phyloP scores from a whole-genome alignment of 2,113 vertebrate genomes.

The Noturus placidus region DNA sequence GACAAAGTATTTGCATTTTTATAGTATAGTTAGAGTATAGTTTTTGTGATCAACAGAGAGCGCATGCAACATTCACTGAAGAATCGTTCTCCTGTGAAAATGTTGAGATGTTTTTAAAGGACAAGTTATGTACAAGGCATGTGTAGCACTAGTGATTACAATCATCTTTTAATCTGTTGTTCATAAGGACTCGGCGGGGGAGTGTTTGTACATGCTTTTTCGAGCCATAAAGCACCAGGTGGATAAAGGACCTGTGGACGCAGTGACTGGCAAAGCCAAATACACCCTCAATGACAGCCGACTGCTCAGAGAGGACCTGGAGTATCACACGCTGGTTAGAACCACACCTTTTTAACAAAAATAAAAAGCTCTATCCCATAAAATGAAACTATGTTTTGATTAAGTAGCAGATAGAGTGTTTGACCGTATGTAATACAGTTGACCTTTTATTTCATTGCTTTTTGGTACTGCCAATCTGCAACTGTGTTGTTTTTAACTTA shows the following conservation, averaged over 20 bases:
- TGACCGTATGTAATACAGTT: background rate
- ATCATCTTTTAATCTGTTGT: background rate
- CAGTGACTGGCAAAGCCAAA: conserved; percentile 96
- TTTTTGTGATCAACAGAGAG: background rate
- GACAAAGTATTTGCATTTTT: background rate
- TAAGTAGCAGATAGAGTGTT: background rate
- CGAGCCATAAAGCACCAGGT: conserved; percentile 98
- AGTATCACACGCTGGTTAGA: conserved; percentile 91
- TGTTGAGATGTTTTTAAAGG: background rate
- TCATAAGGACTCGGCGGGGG: conserved; percentile 88
- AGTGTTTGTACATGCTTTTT: conserved; percentile 95
- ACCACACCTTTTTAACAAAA: too few relatives aligned
- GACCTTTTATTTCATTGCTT: background rate
- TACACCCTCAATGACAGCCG: conserved; percentile 97
- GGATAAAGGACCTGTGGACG: conserved; percentile 95
- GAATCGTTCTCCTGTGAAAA: background rate
- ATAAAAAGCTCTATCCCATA: too few relatives aligned
- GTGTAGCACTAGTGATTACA: background rate
- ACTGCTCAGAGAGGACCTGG: conserved; percentile 90
- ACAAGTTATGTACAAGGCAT: background rate
- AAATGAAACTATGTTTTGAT: too few relatives aligned
- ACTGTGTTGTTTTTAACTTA: background rate
- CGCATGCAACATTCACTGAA: background rate
- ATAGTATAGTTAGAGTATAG: too few relatives aligned
- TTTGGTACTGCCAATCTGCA: background rate